Evolutionary conservation across 1,140 invertebrate species (phyloP), one percentile per base, ranked within the genome.

Genomic region (Anagrus nilaparvatae): DNA sequence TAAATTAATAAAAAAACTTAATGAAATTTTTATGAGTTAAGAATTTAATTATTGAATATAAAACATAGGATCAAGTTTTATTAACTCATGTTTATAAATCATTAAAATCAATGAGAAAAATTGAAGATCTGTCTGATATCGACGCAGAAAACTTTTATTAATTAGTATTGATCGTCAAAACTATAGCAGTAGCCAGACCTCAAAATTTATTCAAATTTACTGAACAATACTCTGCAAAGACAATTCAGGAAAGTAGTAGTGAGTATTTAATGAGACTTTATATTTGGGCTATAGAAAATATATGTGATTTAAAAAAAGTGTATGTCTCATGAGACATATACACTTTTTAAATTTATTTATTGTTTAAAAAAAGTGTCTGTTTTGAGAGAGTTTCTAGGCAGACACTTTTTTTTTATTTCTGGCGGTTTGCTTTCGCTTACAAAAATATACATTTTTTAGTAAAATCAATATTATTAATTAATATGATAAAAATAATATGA

Each of bases 81-180:
- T 60, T 94, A 8, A 75, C 74, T 30, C 83, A 87, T 54, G 85
- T 92, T 5, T 72, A 84, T 48, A 69, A 75, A 18, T 79, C 81
- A 32, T 64, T 91, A 18, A 73, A 70, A 17, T 63, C 71, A 38
- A 76, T 89, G 55, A 74, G 78, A 18, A 71, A 76, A 24, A 53
- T 57, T 2, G 53, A 58, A 55, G 66, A 70, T 58, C 47, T 71
- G 18, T 66, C 74, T 41, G 73, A 83, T 48, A 77, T 94, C 39
- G 92, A 96, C 63, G 87, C 90, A 4, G 92, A 96, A 65, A 84
- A 83, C 16, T 95, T 87, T 63, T 92, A 92, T 65, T 75, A 87
- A 10, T 71, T 95, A 7, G 76, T 94, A 34, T 66, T 93, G 20
- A 81, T 89, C 14, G 84, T 88, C 0, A 73, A 89, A 30, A 79